Base-by-base conservation (phyloP, 2,888 invertebrate species). In the Physocephala rufipes region DNA sequence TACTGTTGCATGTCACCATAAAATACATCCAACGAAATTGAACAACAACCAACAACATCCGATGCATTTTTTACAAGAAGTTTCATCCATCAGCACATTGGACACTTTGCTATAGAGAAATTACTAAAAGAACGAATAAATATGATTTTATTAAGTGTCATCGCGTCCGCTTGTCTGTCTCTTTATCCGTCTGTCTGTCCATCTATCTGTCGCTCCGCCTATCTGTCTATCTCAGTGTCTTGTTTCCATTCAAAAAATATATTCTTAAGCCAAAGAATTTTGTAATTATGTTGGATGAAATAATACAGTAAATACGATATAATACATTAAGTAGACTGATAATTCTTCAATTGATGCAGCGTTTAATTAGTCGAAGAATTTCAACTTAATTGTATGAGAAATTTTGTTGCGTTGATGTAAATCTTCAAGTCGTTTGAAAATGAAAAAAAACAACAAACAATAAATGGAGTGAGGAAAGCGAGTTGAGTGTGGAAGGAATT, bases 321-420 rank as follows among this genome's bases (percentile, higher is more conserved):
- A 36, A 9, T 36, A 21, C 19, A 62, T 19, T 16, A 5, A 43
- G 43, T 15, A 45, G 21, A 59, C 28, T 43, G 24, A 21, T 24
- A 19, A 19, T 45, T 45, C 43, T 45, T 45, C 62, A 43, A 36
- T 45, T 43, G 62, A 19, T 45, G 62, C 21, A 45, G 45, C 43
- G 45, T 62, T 62, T 62, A 36, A 62, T 62, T 43, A 62, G 62
- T 62, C 19, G 43, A 19, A 45, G 62, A 62, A 62, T 43, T 36
- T 45, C 62, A 45, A 15, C 24, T 62, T 62, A 62, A 62, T 62
- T 62, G 62, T 43, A 24, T 62, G 43, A 43, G 45, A 45, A 45
- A 62, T 15, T 24, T 13, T 53, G 53, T 7, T 7, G 36, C 36
- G 36, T 9, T 36, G 36, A 36, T 36, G 36, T 36, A 36, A 9